phyloP scores from a whole-genome alignment of 1,140 invertebrate species.

The Bombus soroeensis region DNA sequence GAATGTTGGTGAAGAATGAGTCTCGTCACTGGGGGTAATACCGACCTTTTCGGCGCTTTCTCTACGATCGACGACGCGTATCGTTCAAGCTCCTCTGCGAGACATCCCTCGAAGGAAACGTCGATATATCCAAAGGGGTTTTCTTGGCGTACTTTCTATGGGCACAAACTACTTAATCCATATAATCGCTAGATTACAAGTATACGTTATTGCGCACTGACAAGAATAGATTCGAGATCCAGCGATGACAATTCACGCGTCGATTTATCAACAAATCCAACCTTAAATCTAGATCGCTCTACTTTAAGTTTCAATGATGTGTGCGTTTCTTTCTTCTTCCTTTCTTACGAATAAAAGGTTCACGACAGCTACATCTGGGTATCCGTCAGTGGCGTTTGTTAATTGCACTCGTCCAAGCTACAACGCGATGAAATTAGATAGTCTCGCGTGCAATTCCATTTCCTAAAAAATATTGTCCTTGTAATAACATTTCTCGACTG shows the following conservation, averaged over 20 bases:
- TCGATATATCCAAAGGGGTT: constrained; percentile 61
- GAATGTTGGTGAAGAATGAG: not conserved
- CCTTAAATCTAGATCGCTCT: constrained; percentile 14
- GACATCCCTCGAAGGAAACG: constrained; percentile 62
- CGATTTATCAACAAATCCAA: not conserved
- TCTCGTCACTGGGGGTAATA: not conserved
- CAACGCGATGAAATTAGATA: not conserved
- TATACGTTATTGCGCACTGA: constrained; percentile 36
- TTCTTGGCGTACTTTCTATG: constrained; percentile 60
- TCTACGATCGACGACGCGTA: not conserved
- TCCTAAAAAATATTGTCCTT: not conserved
- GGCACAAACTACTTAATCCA: constrained; percentile 52
- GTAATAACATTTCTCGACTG: not conserved
- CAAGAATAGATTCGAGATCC: not conserved
- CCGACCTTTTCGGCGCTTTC: not conserved
- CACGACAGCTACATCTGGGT: not conserved
- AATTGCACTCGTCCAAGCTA: not conserved
- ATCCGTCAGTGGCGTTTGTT: not conserved
- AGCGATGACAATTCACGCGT: not conserved
- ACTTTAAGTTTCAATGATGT: constrained; percentile 20
- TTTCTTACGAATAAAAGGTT: not conserved
- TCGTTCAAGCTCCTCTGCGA: constrained; percentile 22
- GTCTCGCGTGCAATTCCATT: not conserved
- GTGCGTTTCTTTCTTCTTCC: not conserved
- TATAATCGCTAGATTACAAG: constrained; percentile 29